phyloP scores from a whole-genome alignment of 2,113 vertebrate genomes.

The Paralichthys olivaceus region DNA sequence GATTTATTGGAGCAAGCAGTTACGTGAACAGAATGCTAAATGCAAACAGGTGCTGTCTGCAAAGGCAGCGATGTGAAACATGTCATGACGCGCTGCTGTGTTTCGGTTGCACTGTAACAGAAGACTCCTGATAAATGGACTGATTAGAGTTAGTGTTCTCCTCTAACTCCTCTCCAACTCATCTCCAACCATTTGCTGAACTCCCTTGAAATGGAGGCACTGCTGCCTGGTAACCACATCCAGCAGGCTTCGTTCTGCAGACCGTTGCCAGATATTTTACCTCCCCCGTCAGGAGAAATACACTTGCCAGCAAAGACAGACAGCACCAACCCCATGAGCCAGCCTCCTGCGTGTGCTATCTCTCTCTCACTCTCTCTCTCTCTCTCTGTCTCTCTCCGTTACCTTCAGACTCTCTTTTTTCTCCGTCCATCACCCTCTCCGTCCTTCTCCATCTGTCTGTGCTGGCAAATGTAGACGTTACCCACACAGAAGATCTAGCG shows the following conservation, averaged over 20 bases:
- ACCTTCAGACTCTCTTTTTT: slow-evolving; percentile 15
- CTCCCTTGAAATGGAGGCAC: slow-evolving; percentile 41
- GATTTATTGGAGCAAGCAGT: slow-evolving; percentile 24
- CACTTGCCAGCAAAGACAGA: slow-evolving; percentile 64
- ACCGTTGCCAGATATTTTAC: slow-evolving; percentile 43
- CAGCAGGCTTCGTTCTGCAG: slow-evolving; percentile 40
- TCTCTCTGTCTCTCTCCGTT: slow-evolving; percentile 22
- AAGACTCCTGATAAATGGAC: neutral
- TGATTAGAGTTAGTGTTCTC: neutral
- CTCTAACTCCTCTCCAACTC: slow-evolving; percentile 4
- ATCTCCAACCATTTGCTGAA: slow-evolving; percentile 38
- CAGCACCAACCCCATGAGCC: slow-evolving; percentile 57
- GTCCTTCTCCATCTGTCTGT: slow-evolving; percentile 58
- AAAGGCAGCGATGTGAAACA: slow-evolving; percentile 8
- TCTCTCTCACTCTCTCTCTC: slow-evolving; percentile 14
- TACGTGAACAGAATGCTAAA: slow-evolving; percentile 4
- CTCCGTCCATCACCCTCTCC: slow-evolving; percentile 24
- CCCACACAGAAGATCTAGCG: slow-evolving; percentile 24
- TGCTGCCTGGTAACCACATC: slow-evolving; percentile 47
- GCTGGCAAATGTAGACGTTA: slow-evolving; percentile 47
- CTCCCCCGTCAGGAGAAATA: slow-evolving; percentile 41
- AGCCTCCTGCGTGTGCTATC: slow-evolving; percentile 34
- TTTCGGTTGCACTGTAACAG: slow-evolving; percentile 8
- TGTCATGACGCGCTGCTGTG: neutral
- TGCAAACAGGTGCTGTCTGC: slow-evolving; percentile 16